Conservation (phyloP, 92 coral and sea anemone species). For the Galaxea fascicularis region DNA sequence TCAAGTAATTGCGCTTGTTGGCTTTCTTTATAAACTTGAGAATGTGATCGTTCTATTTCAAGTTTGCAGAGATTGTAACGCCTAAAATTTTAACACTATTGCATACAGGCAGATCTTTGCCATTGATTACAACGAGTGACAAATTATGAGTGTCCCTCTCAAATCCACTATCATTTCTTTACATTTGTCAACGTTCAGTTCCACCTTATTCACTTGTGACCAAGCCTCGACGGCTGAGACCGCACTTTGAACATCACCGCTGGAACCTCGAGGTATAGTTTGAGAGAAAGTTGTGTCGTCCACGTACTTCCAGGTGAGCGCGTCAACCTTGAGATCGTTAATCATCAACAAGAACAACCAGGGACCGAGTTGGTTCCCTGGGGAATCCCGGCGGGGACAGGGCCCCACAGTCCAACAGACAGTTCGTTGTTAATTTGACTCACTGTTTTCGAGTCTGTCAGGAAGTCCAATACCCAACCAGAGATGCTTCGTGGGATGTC, state of each 20-base stretch:
- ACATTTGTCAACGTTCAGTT: not conserved
- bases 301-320: constrained; percentile 1
- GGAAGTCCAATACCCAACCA: not conserved
- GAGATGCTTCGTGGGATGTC: not conserved
- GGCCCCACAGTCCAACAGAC: not conserved
- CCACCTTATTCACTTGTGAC: not conserved
- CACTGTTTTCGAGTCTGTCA: not conserved
- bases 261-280: not conserved
- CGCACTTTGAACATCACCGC: not conserved
- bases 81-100: not conserved
- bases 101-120: not conserved
- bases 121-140: not conserved
- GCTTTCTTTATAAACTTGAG: not conserved
- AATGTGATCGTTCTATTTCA: not conserved
- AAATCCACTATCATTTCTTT: not conserved
- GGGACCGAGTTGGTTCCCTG: constrained; percentile 15
- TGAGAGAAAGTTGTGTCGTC: constrained; percentile 3
- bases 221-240: not conserved
- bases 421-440: not conserved
- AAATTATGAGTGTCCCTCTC: not conserved
- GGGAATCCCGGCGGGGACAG: not conserved
- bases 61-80: not conserved
- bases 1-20: not conserved
- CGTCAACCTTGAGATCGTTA: not conserved
- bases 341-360: constrained; percentile 1